phyloP scores from a whole-genome alignment of 1,140 invertebrate genomes.

The Aradophagus sp. region DNA sequence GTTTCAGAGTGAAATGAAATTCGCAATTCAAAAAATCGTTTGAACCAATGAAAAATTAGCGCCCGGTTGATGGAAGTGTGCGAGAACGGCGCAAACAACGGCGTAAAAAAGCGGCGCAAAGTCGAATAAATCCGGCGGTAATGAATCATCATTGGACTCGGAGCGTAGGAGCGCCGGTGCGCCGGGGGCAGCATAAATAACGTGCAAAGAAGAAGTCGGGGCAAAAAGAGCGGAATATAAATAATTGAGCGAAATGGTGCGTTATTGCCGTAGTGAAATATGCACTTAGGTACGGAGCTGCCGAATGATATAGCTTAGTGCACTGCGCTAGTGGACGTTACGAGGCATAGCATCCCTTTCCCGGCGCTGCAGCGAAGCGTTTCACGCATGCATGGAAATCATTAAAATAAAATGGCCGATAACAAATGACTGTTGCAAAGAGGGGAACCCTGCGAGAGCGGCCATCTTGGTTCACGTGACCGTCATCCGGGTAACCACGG shows the following conservation, averaged over 20 bases:
- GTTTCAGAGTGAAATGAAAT: too few species aligned
- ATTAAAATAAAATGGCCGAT: conserved; percentile 77
- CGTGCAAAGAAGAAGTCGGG: conserved; percentile 40
- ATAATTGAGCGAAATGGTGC: conserved; percentile 48
- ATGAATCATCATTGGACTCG: conserved; percentile 48
- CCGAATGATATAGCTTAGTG: conserved; percentile 56
- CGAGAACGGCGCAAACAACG: too few species aligned
- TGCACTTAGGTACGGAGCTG: conserved; percentile 53
- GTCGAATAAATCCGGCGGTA: conserved; percentile 19
- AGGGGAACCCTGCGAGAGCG: conserved; percentile 64
- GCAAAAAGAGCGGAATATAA: conserved; percentile 49
- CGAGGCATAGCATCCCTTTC: conserved; percentile 64
- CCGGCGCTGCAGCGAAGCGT: conserved; percentile 70
- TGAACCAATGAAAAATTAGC: conserved; percentile 1
- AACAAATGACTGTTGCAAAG: conserved; percentile 75
- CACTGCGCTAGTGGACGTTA: conserved; percentile 56
- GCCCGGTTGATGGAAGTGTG: too few species aligned
- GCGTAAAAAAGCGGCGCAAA: conserved; percentile 19
- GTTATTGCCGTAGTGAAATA: conserved; percentile 58
- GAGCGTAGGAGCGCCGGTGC: too few species aligned
- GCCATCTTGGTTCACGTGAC: conserved; percentile 76
- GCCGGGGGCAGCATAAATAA: conserved; percentile 39
- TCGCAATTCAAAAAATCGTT: too few species aligned
- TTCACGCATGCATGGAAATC: conserved; percentile 76
- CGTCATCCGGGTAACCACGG: conserved; percentile 75